phyloP scores from a whole-genome alignment of 2,888 invertebrate genomes.

The Abscondita cerata region DNA sequence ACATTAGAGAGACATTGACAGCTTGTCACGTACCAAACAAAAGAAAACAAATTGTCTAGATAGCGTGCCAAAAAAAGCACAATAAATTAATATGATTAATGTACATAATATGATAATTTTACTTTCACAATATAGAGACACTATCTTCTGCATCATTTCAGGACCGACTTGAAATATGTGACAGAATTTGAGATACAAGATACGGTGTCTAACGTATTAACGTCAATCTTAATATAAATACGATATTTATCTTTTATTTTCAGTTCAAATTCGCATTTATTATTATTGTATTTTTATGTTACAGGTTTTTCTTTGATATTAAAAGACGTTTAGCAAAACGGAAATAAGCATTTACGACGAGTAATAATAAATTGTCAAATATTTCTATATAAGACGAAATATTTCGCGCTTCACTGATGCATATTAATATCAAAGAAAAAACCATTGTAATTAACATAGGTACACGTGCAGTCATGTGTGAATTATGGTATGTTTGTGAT shows the following conservation, averaged over 20 bases:
- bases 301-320: no score
- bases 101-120: conserved; percentile 24
- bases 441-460: conserved; percentile 8
- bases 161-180: conserved; percentile 32
- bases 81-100: conserved; percentile 1
- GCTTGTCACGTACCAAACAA: no score
- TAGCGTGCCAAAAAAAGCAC: no score
- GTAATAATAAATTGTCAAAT: conserved; percentile 7
- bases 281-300: background rate
- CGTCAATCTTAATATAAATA: conserved; percentile 37
- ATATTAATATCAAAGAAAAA: conserved; percentile 12
- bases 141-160: conserved; percentile 30
- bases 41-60: no score
- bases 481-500: conserved; percentile 4
- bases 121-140: conserved; percentile 30
- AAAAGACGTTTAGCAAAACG: background rate
- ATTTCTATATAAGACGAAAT: background rate
- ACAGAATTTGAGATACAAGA: conserved; percentile 32
- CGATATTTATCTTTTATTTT: conserved; percentile 32
- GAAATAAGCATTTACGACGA: background rate
- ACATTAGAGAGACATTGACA: no score
- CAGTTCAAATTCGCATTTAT: conserved; percentile 14
- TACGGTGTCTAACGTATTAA: conserved; percentile 35
- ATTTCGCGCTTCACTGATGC: conserved; percentile 8
- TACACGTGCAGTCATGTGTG: background rate